phyloP scores from a whole-genome alignment of 2,888 invertebrate species.

The Drosophila cognata region DNA sequence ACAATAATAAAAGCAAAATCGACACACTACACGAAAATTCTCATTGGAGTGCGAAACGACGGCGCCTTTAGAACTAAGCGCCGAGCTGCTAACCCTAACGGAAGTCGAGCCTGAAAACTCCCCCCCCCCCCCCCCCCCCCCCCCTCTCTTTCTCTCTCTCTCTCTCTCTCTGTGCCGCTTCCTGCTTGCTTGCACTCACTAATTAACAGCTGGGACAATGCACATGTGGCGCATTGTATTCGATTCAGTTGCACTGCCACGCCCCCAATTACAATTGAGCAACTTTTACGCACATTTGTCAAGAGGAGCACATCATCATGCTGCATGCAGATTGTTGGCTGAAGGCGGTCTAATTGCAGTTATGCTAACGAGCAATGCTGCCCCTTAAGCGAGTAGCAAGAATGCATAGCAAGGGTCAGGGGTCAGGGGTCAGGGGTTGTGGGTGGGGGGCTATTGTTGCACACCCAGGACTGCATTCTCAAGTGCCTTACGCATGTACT shows the following conservation, averaged over 20 bases:
- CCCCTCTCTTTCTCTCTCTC: background rate
- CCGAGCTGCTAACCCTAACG: conserved; percentile 45
- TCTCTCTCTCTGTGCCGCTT: background rate
- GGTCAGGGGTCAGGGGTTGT: background rate
- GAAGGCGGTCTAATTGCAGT: conserved; percentile 69
- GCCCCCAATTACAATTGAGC: conserved; percentile 66
- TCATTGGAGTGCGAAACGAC: conserved; percentile 72
- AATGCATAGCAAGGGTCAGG: background rate
- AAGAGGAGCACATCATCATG: conserved; percentile 44
- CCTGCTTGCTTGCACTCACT: conserved; percentile 22
- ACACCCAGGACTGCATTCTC: conserved; percentile 47
- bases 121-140: background rate
- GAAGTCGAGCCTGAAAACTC: conserved; percentile 33
- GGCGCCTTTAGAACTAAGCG: conserved; percentile 61
- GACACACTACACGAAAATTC: conserved; percentile 72
- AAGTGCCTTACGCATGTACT: conserved; percentile 65
- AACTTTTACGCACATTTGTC: conserved; percentile 81
- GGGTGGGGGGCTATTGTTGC: background rate
- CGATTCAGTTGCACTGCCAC: conserved; percentile 16
- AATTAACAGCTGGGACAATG: conserved; percentile 50
- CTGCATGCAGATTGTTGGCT: background rate
- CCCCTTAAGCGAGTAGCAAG: conserved; percentile 30
- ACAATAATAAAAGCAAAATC: conserved; percentile 42
- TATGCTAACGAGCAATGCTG: conserved; percentile 67
- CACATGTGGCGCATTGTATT: conserved; percentile 36